Base-by-base conservation (phyloP, 2,888 invertebrate genomes). In the Agonopterix alstromeriana region DNA sequence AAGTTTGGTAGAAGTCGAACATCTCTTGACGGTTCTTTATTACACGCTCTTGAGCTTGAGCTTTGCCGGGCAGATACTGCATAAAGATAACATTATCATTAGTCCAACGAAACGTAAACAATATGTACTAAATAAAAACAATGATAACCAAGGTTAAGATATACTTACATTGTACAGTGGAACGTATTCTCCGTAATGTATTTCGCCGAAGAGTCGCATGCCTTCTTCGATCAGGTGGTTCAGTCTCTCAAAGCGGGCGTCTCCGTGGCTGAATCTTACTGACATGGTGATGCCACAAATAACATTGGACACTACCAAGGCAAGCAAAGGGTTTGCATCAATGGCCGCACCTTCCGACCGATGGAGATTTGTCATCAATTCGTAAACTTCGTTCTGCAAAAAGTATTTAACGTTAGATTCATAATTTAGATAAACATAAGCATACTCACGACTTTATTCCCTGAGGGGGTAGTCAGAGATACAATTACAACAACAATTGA, bases 241-340 rank as follows among this genome's bases (percentile, higher is more conserved):
- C 66, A 97, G 94, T 49, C 95, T 90, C 47, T 91, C 90, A 80
- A 97, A 97, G 47, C 93, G 91, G 4, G 85, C 82, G 72, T 97
- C 96, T 47, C 94, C 93, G 58, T 93, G 92, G 49, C 92, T 91
- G 79, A 97, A 97, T 42, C 96, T 91, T 3, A 95, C 93, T 36
- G 95, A 95, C 97, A 97, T 97, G 67, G 97, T 92, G 61, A 97
- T 92, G 55, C 95, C 94, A 78, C 97, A 97, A 59, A 97, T 97
- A 3, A 97, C 96, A 80, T 97, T 97, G 68, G 95, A 95, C 58
- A 97, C 94, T 35, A 95, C 93, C 57, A 96, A 91, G 41, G 95
- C 94, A 47, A 97, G 90, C 12, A 93, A 86, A 8, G 94, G 93
- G 47, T 94, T 94, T 48, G 96, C 84, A 67, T 95, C 94, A 41